Evolutionary conservation across 2,797 vertebrate genomes (phyloP), one percentile per base, ranked within the genome.

Genomic region (Pogoniulus pusillus): DNA sequence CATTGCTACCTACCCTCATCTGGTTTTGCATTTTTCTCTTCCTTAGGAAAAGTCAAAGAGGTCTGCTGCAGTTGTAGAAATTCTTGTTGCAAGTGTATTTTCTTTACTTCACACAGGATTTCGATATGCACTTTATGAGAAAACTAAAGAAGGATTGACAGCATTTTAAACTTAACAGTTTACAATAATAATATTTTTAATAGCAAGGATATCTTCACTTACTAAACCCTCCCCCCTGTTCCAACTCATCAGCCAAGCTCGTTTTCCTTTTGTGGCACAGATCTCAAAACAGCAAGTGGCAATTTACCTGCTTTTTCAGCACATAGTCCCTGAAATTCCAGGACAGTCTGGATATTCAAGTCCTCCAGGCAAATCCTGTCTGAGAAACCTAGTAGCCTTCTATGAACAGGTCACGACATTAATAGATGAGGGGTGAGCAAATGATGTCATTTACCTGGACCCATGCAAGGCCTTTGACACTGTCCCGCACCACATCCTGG

Each of bases 21-120:
- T 87, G 68, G n/a, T 90, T 90, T 79, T 70, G 20, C 49, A 47
- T 91, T 82, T 53, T 86, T 70, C 34, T 94, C 91, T 60, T 90
- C 82, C 79, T 84, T 87, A 30, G 97, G 97, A 70, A 98, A 97
- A 91, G 86, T 6, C 79, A 96, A 81, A 15, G 97, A 96, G 74
- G 91, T 91, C 78, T 69, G 93, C 34, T 97, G 93, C 59, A 97
- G 97, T 32, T 79, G 87, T 66, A 93, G 93, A 93, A 98, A 98
- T 90, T 99, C 98, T 93, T 98, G 96, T 19, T 95, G 96, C 51
- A 96, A 97, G 86, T 97, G 96, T 95, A 99, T 98, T 90, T 96
- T 97, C 94, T 98, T 96, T 81, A 99, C 97, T 96, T 99, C 99
- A 96, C 98, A 99, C 69, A 97, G 91, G 64, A 97, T 97, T 97